phyloP scores from a whole-genome alignment of 2,888 invertebrate genomes.

The Seira sanloemensis region DNA sequence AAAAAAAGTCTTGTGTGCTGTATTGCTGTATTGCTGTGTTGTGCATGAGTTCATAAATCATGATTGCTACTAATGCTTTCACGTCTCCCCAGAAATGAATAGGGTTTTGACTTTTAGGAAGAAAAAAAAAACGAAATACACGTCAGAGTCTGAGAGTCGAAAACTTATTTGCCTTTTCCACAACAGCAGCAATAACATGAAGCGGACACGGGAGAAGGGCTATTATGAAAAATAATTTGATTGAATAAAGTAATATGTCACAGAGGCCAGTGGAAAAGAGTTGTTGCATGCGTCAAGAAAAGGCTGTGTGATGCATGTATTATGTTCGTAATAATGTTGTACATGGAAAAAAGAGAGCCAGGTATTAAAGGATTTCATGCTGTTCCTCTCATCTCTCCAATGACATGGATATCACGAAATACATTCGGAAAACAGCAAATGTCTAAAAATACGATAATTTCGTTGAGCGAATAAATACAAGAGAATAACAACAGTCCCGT shows the following conservation, averaged over 20 bases:
- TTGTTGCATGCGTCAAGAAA: constrained; percentile 23
- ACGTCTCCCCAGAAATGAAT: constrained; percentile 22
- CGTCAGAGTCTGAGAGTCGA: constrained; percentile 44
- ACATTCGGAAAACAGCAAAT: constrained; percentile 68
- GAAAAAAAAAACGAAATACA: too few relatives aligned
- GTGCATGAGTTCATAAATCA: constrained; percentile 57
- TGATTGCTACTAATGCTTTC: constrained; percentile 45
- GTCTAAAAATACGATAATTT: constrained; percentile 64
- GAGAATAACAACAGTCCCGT: constrained; percentile 11
- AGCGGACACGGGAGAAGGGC: constrained; percentile 19
- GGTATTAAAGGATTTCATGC: constrained; percentile 67
- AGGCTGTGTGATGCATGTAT: constrained; percentile 63
- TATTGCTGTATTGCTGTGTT: too few relatives aligned
- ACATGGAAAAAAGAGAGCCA: constrained; percentile 34
- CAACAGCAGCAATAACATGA: constrained; percentile 9
- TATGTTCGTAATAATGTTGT: not conserved
- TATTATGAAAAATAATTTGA: constrained; percentile 12
- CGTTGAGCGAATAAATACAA: constrained; percentile 8
- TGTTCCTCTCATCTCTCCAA: constrained; percentile 72
- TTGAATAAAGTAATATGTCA: constrained; percentile 28
- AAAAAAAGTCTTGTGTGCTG: too few relatives aligned
- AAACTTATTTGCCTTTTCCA: not conserved
- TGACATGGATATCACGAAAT: constrained; percentile 73
- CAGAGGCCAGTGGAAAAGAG: constrained; percentile 10
- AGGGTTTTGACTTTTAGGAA: constrained; percentile 52